Conservation (phyloP, 2,797 vertebrate species). For the Poecilia velifera region DNA sequence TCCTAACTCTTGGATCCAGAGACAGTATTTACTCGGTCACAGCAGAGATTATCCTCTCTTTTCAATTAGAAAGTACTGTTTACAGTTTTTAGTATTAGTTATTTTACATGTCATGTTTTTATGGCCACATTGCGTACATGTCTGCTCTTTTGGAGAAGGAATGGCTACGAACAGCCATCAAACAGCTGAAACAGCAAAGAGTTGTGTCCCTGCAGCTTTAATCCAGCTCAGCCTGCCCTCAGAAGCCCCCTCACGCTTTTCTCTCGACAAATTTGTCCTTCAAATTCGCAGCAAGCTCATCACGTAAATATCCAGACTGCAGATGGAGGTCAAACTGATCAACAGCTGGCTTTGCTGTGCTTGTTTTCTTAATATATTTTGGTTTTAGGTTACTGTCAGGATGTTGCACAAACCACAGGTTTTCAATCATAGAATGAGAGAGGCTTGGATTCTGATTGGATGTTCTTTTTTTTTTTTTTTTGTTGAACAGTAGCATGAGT, state of each 20-base stretch:
- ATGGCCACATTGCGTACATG: neutral
- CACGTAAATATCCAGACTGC: conserved; percentile 30
- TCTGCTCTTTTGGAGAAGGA: neutral
- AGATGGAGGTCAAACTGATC: conserved; percentile 40
- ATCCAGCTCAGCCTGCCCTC: conserved; percentile 32
- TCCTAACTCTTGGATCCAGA: neutral
- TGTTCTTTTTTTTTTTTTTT: neutral
- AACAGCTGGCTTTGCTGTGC: conserved; percentile 24
- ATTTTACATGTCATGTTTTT: neutral
- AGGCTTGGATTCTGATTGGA: neutral
- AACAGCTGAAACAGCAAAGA: conserved; percentile 9
- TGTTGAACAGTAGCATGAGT: neutral
- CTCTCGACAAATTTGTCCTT: conserved; percentile 52
- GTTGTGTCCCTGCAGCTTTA: conserved; percentile 17
- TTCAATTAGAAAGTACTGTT: neutral
- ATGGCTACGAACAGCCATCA: neutral
- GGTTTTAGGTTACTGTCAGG: neutral
- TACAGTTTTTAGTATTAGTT: neutral
- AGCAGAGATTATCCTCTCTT: neutral
- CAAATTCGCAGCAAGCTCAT: conserved; percentile 39
- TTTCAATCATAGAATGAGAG: conserved; percentile 5
- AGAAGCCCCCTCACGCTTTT: conserved; percentile 45
- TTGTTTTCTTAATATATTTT: conserved; percentile 8
- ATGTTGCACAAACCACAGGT: conserved; percentile 3
- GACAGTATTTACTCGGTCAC: too few relatives aligned